A percentile compares a stretch with the other conserved stretches of the same genome.
phyloP scores from a whole-genome alignment of 2,797 vertebrate species.

The Tamandua tetradactyla region DNA sequence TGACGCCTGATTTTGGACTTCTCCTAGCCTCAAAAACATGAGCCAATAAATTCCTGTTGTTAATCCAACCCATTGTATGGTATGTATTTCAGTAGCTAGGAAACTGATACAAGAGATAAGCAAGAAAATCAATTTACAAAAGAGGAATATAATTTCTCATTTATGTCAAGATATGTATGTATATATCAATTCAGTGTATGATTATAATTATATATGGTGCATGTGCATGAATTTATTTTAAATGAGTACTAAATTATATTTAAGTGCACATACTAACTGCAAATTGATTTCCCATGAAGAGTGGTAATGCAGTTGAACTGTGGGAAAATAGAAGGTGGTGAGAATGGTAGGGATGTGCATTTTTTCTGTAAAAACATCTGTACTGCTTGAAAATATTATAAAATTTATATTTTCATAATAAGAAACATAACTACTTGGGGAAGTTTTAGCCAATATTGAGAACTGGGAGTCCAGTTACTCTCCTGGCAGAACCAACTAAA shows the following conservation, averaged over 20 bases:
- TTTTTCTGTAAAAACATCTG: background rate
- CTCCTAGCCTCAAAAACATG: too few species aligned
- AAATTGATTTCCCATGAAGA: background rate
- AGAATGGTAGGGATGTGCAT: background rate
- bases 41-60: too few species aligned
- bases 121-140: background rate
- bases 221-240: background rate
- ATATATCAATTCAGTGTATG: background rate
- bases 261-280: background rate
- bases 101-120: background rate
- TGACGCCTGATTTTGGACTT: too few species aligned
- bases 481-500: background rate
- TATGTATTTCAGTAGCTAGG: too few species aligned
- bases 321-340: background rate
- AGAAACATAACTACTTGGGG: background rate
- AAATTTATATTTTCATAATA: conserved; percentile 6
- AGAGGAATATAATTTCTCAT: background rate
- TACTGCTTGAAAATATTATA: background rate
- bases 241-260: background rate
- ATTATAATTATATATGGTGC: background rate
- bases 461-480: background rate
- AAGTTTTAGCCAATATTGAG: background rate
- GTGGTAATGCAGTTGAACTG: background rate
- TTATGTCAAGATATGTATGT: background rate
- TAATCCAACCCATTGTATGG: too few species aligned